Conservation (phyloP, 2,113 vertebrate genomes). For the Gallinago paraguaiae region DNA sequence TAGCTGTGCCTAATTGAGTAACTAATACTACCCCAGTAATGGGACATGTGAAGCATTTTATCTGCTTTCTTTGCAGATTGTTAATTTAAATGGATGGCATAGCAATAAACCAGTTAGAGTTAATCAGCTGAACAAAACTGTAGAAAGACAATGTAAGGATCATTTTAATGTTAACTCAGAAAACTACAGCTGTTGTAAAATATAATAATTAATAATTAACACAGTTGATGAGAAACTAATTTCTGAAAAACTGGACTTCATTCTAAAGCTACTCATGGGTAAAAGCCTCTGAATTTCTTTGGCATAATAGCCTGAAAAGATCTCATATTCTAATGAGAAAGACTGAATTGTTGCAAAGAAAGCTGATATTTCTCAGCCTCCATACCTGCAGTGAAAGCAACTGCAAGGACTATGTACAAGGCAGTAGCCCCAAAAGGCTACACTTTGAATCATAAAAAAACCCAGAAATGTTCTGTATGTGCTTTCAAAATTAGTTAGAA, state of each 20-base stretch:
- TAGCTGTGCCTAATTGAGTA: constrained; percentile 52
- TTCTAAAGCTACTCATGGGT: not conserved
- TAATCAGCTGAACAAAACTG: constrained; percentile 55
- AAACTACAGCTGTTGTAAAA: constrained; percentile 17
- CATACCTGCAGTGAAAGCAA: not conserved
- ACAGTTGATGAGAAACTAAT: constrained; percentile 19
- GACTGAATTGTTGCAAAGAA: not conserved
- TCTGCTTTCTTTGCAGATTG: constrained; percentile 30
- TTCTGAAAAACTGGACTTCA: constrained; percentile 5
- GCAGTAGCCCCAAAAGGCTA: not conserved
- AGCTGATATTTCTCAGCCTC: not conserved
- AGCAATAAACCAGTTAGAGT: constrained; percentile 36
- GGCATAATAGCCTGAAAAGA: not conserved
- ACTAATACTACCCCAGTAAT: constrained; percentile 28
- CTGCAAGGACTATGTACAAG: not conserved
- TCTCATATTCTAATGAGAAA: not conserved
- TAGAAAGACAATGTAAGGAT: not conserved
- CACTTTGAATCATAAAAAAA: not conserved
- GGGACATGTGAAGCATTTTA: constrained; percentile 36
- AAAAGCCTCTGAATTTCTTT: not conserved
- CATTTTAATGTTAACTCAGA: not conserved
- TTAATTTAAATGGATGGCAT: constrained; percentile 53
- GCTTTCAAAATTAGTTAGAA: not conserved
- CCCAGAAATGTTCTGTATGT: not conserved
- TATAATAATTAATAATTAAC: constrained; percentile 39